phyloP scores from a whole-genome alignment of 2,888 invertebrate genomes.

The Hypolimnas misippus region DNA sequence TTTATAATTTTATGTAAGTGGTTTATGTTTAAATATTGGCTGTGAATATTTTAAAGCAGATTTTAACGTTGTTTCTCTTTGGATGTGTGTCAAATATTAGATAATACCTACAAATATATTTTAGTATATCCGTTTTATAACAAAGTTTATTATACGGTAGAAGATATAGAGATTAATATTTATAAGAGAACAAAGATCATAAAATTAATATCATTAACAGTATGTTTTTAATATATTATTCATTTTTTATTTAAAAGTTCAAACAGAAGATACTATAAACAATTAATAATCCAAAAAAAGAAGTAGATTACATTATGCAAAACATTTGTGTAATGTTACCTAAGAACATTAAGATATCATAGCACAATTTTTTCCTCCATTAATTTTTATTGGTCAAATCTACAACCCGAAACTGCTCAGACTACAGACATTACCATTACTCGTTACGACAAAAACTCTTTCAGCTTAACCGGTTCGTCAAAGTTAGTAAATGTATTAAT shows the following conservation, averaged over 20 bases:
- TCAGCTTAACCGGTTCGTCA: no score
- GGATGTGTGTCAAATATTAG: not conserved
- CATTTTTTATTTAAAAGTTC: no score
- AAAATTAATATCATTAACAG: no score
- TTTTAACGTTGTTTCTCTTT: not conserved
- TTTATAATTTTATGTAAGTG: slow-evolving; percentile 1
- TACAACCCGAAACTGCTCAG: not conserved
- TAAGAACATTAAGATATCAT: not conserved
- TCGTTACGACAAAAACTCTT: no score
- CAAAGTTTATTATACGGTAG: not conserved
- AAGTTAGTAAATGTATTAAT: not conserved
- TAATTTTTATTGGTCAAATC: not conserved
- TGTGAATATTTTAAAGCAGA: not conserved
- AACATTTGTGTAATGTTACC: no score
- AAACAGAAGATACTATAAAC: no score
- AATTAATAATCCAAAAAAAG: no score
- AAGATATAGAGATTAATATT: not conserved
- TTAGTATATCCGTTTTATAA: not conserved
- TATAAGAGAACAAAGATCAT: no score
- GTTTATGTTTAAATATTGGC: not conserved
- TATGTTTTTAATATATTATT: no score
- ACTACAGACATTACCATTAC: not conserved
- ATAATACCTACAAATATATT: not conserved
- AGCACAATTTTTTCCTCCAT: not conserved
- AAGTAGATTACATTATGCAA: not conserved